A percentile compares a stretch with the other conserved stretches of the same genome.
These are phyloP conservation scores for Dolomedes plantarius DNA, from an alignment of 2,888 invertebrate species.

Conservation along the genomic window DNA sequence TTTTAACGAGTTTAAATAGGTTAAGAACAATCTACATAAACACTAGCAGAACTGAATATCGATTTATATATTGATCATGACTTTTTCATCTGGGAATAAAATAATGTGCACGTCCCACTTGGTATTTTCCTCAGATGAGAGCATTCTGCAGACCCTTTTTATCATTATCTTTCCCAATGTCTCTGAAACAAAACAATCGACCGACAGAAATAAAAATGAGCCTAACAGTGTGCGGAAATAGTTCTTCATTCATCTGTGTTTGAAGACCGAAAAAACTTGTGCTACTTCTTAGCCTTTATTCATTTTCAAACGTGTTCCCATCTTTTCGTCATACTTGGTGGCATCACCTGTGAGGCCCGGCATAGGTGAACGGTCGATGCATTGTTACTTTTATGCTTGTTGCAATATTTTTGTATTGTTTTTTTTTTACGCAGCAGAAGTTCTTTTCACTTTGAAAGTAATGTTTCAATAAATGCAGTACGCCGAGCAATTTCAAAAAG, in stretches of 20 bases:
- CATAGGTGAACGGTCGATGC: not conserved
- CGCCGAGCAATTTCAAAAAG: not conserved
- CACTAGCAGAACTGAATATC: not conserved
- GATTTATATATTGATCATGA: not conserved
- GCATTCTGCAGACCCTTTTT: not conserved
- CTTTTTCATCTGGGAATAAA: not conserved
- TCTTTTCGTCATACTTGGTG: slow-evolving; percentile 8
- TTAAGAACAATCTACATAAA: too few relatives aligned
- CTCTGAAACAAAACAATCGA: not conserved
- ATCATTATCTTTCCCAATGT: not conserved
- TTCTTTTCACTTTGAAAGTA: not conserved
- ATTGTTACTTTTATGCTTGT: not conserved
- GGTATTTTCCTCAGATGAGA: not conserved
- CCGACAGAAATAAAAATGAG: not conserved
- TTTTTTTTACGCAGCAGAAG: not conserved
- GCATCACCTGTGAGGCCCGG: not conserved
- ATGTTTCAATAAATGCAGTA: not conserved
- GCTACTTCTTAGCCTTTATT: not conserved
- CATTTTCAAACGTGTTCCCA: not conserved
- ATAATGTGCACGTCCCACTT: not conserved
- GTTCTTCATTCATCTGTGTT: not conserved
- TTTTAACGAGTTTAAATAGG: too few relatives aligned
- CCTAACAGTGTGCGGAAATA: not conserved
- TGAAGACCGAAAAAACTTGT: not conserved
- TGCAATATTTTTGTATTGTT: not conserved